phyloP scores from a whole-genome alignment of 2,113 vertebrate genomes.

The Tauraco erythrolophus region DNA sequence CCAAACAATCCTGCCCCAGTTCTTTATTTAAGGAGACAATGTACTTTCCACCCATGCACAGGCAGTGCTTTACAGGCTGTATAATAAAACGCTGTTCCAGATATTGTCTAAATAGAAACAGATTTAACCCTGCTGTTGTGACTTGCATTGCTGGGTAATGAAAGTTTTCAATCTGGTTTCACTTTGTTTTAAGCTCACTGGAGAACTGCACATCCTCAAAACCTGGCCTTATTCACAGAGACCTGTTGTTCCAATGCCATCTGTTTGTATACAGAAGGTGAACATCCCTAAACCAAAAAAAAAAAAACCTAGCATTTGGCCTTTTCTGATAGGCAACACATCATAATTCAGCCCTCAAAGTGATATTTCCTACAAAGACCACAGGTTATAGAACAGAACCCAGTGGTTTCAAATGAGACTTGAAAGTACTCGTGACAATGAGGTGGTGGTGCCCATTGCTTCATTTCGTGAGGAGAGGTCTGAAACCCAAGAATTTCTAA shows the following conservation, averaged over 20 bases:
- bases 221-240: neutral
- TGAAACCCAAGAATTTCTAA: neutral
- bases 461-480: neutral
- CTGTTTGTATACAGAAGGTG: neutral
- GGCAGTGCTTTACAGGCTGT: constrained; percentile 50
- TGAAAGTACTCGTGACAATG: neutral
- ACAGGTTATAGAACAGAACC: neutral
- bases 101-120: constrained; percentile 74
- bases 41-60: constrained; percentile 70
- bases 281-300: too few species aligned
- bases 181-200: constrained; percentile 33
- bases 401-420: neutral
- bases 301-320: neutral
- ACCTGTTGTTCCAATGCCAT: constrained; percentile 20
- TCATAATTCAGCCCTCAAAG: neutral
- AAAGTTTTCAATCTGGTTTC: constrained; percentile 65
- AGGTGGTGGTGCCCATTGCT: neutral
- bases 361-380: neutral
- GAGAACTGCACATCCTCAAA: constrained; percentile 5
- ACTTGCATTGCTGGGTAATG: constrained; percentile 58
- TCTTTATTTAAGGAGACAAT: constrained; percentile 68
- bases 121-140: constrained; percentile 65
- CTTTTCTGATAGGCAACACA: neutral
- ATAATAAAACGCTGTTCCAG: constrained; percentile 65
- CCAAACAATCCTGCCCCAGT: constrained; percentile 61